These are phyloP conservation scores for Eulithis testata DNA, from an alignment of 2,888 invertebrate genomes.

Conservation along the genomic window DNA sequence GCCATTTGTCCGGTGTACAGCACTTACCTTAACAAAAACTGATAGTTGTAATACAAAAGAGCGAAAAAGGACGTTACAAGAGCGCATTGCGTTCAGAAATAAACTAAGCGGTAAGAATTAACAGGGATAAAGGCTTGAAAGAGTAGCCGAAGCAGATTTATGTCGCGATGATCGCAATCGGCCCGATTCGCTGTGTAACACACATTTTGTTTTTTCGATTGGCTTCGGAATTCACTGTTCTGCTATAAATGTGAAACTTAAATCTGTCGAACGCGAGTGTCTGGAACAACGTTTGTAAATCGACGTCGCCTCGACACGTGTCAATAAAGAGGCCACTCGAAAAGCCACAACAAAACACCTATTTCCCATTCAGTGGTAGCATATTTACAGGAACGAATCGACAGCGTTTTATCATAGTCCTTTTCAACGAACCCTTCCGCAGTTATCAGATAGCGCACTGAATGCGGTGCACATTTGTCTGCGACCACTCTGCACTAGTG, in stretches of 20 bases:
- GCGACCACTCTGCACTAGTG: conserved; percentile 76
- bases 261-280: conserved; percentile 31
- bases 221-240: conserved; percentile 59
- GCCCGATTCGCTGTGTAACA: conserved; percentile 73
- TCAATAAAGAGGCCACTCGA: conserved; percentile 53
- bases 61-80: conserved; percentile 76
- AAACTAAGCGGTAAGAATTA: conserved; percentile 85
- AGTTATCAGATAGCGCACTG: conserved; percentile 79
- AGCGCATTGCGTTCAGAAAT: conserved; percentile 79
- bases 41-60: conserved; percentile 83
- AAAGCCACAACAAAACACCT: conserved; percentile 60
- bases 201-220: conserved; percentile 71
- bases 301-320: conserved; percentile 29
- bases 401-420: conserved; percentile 75
- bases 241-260: conserved; percentile 48
- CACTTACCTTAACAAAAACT: conserved; percentile 84
- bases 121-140: conserved; percentile 82
- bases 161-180: conserved; percentile 82
- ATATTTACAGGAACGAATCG: conserved; percentile 78
- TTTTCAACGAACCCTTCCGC: conserved; percentile 76
- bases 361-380: conserved; percentile 76
- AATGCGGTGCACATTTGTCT: conserved; percentile 81
- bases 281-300: conserved; percentile 22
- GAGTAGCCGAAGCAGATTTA: conserved; percentile 84
- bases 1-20: conserved; percentile 80